Percentiles rank a stretch among this genome's conserved stretches.
Conservation (phyloP, 2,797 vertebrate genomes). For the Mormyrops boulengeri region DNA sequence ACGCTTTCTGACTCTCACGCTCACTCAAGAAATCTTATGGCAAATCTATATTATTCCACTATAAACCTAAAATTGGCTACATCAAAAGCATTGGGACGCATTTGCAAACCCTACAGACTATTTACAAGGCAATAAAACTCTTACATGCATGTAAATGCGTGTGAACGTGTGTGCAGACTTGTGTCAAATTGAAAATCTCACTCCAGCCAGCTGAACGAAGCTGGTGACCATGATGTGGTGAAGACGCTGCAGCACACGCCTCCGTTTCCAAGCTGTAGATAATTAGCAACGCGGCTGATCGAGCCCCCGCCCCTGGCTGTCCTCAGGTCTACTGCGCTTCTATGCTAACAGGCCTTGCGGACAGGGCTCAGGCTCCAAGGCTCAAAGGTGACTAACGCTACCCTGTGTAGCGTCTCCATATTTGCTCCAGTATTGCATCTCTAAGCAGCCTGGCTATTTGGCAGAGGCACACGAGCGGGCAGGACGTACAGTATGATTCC, state of each 20-base stretch:
- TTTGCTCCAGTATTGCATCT: not conserved
- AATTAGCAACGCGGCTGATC: conserved; percentile 9
- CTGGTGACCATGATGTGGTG: not conserved
- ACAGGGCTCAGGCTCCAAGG: not conserved
- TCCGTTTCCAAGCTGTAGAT: not conserved
- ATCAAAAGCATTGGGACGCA: not conserved
- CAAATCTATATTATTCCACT: not conserved
- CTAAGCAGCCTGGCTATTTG: not conserved
- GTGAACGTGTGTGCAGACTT: not conserved
- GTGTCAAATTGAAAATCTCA: not conserved
- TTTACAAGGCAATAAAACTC: not conserved
- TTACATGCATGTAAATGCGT: not conserved
- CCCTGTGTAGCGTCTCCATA: not conserved
- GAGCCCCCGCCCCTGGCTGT: not conserved
- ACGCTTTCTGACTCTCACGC: not conserved
- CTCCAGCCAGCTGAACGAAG: not conserved
- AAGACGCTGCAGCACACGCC: not conserved
- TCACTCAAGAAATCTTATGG: not conserved
- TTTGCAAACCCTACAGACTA: not conserved
- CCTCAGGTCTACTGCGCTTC: not conserved
- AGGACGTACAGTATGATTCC: not conserved
- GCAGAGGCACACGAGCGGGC: not conserved
- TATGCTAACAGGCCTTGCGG: conserved; percentile 4
- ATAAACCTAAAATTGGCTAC: not conserved
- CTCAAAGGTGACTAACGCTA: not conserved